Base-by-base conservation (phyloP, 1,140 invertebrate genomes). In the Drosophila tani region DNA sequence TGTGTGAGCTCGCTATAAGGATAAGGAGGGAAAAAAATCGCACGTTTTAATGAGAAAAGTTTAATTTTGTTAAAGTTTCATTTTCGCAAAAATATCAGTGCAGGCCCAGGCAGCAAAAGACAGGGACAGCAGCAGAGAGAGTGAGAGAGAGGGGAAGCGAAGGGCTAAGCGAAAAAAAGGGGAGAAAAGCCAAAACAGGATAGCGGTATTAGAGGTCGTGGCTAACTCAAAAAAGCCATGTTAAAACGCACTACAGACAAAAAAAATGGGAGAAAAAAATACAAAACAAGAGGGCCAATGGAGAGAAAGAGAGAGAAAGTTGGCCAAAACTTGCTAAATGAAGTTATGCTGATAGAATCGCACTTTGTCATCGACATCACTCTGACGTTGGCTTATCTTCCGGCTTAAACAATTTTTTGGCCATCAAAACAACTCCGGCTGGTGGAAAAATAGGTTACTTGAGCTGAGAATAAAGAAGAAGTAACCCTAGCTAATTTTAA, bases 11-110 rank as follows among this genome's bases (percentile, higher is more conserved):
- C n/a, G 55, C 41, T 40, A 41, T 38, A 46, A 50, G 71, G 45
- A 56, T 51, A 55, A 59, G 46, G 21, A 57, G 43, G n/a, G 69
- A 81, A 84, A 82, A 87, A 56, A 82, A 91, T 91, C 75, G 86
- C 91, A 91, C 87, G 91, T 92, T 92, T 92, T 92, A 92, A 92
- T 92, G 91, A 92, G 91, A 92, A 92, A 92, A 92, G 91, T 92
- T 92, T 92, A 92, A 92, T 92, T 91, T 88, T 81, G 84, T 92
- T 91, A 92, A 92, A 92, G 78, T 91, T 91, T 91, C 90, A 81
- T 91, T 91, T 91, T 82, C 79, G 53, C 53, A 82, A 90, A 87
- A 91, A 90, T 90, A 88, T 90, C 85, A 79, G 85, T 69, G 73
- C 85, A 70, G 79, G 66, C 78, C 59, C 73, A 71, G 41, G 51